Evolutionary conservation across 2,888 invertebrate species (phyloP).

Genomic region (Diploptera punctata): DNA sequence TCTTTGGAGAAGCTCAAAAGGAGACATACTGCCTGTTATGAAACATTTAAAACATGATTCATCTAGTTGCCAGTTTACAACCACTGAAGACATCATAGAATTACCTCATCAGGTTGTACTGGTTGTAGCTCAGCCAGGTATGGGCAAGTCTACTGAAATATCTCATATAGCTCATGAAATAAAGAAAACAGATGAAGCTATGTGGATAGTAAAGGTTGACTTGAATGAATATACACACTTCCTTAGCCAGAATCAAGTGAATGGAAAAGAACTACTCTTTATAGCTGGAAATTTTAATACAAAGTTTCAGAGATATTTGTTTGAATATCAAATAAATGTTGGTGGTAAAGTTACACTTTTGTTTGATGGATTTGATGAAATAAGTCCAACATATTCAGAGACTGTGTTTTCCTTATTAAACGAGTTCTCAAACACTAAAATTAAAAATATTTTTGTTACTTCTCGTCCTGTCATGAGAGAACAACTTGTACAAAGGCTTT

Average conservation of each 20-base stretch:
- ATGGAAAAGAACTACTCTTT: background rate
- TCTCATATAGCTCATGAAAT: background rate
- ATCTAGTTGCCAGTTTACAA: no score
- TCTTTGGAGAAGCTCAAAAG: background rate
- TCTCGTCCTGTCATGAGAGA: background rate
- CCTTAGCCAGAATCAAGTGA: background rate
- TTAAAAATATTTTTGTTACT: background rate
- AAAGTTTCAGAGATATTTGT: background rate
- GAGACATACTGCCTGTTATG: background rate
- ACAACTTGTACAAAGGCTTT: background rate
- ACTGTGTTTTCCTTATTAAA: background rate
- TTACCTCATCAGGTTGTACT: no score
- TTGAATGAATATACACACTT: background rate
- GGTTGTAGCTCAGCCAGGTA: constrained; percentile 9
- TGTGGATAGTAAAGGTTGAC: background rate
- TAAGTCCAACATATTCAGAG: constrained; percentile 9
- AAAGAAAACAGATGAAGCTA: background rate
- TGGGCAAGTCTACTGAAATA: constrained; percentile 11
- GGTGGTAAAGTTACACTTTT: background rate
- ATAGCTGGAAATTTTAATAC: background rate
- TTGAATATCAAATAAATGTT: background rate
- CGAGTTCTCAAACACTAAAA: background rate
- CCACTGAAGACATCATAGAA: background rate
- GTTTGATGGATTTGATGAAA: constrained; percentile 23
- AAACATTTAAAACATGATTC: background rate